A percentile compares a stretch with the other conserved stretches of the same genome.
Conservation (phyloP, 2,888 invertebrate species). For the Ophraella communa region DNA sequence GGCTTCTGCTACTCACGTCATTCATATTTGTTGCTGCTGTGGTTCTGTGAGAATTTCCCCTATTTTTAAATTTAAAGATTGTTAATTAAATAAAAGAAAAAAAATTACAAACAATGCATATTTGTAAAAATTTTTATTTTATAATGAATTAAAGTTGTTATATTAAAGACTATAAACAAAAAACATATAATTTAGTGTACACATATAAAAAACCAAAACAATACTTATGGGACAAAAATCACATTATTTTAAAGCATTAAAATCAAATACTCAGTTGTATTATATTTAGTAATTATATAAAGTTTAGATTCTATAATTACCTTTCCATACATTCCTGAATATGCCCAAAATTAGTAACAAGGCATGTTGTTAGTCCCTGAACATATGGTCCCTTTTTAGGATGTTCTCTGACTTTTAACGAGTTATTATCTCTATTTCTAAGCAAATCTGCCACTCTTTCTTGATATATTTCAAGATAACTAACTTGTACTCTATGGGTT, state of each 20-base stretch:
- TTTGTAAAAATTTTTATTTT: too few relatives aligned
- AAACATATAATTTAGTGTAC: too few relatives aligned
- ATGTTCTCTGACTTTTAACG: slow-evolving; percentile 75
- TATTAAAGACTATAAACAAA: too few relatives aligned
- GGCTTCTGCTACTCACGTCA: slow-evolving; percentile 89
- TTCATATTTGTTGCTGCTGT: slow-evolving; percentile 93
- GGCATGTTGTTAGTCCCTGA: slow-evolving; percentile 83
- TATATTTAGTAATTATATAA: too few relatives aligned
- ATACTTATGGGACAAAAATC: too few relatives aligned
- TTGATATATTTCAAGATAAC: slow-evolving; percentile 70
- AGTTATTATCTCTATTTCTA: slow-evolving; percentile 55
- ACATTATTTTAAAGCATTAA: too few relatives aligned
- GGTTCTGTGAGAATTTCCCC: slow-evolving; percentile 84
- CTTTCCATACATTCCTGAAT: slow-evolving; percentile 72
- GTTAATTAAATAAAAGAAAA: background rate
- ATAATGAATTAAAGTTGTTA: too few relatives aligned
- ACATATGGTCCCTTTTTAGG: slow-evolving; percentile 82
- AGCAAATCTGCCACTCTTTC: slow-evolving; percentile 76
- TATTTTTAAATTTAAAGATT: slow-evolving; percentile 48
- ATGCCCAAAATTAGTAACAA: slow-evolving; percentile 85
- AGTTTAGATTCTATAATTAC: slow-evolving; percentile 40
- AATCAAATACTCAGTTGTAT: too few relatives aligned
- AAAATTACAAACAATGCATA: too few relatives aligned
- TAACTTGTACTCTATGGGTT: slow-evolving; percentile 84
- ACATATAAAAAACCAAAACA: too few relatives aligned